phyloP scores from a whole-genome alignment of 2,113 vertebrate genomes.

The Periophthalmodon schlosseri region DNA sequence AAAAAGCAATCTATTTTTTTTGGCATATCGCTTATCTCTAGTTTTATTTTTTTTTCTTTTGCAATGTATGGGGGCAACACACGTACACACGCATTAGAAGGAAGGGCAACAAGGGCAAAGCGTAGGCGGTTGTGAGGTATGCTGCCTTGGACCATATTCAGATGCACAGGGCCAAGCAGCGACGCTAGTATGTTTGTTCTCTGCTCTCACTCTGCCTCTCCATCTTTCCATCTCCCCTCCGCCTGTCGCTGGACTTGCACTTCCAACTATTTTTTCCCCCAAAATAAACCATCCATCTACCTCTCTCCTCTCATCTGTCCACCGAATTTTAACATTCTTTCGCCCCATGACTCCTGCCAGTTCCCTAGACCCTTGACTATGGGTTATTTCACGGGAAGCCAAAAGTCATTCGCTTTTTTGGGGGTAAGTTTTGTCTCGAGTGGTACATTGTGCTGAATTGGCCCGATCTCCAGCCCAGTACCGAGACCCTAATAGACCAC shows the following conservation, averaged over 20 bases:
- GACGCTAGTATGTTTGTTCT: conserved; percentile 64
- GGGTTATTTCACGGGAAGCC: conserved; percentile 67
- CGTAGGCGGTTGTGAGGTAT: conserved; percentile 55
- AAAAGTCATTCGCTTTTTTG: conserved; percentile 49
- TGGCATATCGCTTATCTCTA: too few species aligned
- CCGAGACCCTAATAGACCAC: conserved; percentile 64
- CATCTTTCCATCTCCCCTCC: conserved; percentile 41
- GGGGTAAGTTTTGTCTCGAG: conserved; percentile 21
- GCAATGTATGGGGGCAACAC: conserved; percentile 37
- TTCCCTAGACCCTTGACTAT: conserved; percentile 56
- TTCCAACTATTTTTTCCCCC: conserved; percentile 3
- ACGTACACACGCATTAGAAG: conserved; percentile 28
- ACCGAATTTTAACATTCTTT: conserved; percentile 44
- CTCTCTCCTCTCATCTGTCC: conserved; percentile 35
- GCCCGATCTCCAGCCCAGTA: conserved; percentile 68
- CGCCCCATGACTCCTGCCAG: conserved; percentile 18
- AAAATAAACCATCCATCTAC: conserved; percentile 28
- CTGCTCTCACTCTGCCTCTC: conserved; percentile 29
- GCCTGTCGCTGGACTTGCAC: conserved; percentile 18
- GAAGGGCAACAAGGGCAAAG: conserved; percentile 43
- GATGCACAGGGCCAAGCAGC: conserved; percentile 50
- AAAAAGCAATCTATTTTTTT: too few species aligned
- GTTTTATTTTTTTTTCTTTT: background rate
- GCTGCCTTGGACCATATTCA: conserved; percentile 48
- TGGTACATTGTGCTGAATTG: conserved; percentile 54